phyloP scores from a whole-genome alignment of 2,797 vertebrate species.

The Hypotaenidia okinawae region DNA sequence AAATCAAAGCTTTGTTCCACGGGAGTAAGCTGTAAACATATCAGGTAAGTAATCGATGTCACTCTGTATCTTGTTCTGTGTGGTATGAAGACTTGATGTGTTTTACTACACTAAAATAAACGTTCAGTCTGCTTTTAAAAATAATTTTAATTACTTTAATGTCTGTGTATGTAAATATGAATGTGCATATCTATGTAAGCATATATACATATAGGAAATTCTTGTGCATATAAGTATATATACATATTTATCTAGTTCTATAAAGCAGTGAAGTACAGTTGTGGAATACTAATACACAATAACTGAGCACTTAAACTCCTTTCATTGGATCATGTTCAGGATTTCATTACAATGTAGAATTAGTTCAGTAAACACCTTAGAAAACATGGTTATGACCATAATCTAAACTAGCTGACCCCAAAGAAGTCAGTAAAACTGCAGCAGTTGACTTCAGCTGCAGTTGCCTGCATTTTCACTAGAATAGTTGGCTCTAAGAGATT shows the following conservation, averaged over 20 bases:
- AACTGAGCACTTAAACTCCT: too few relatives aligned
- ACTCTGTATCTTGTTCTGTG: neutral
- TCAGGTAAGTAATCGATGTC: neutral
- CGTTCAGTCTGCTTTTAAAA: neutral
- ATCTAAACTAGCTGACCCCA: neutral
- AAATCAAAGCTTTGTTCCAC: neutral
- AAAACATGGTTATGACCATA: neutral
- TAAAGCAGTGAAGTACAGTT: too few relatives aligned
- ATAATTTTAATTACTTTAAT: too few relatives aligned
- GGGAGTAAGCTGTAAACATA: neutral
- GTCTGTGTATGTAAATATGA: rapidly evolving
- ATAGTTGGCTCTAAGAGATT: neutral
- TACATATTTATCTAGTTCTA: too few relatives aligned
- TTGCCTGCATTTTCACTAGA: neutral
- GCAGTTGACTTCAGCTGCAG: neutral
- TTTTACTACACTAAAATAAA: neutral
- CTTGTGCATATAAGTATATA: too few relatives aligned
- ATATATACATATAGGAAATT: too few relatives aligned
- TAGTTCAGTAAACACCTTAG: neutral
- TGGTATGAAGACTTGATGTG: neutral
- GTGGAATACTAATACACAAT: too few relatives aligned
- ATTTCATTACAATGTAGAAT: neutral
- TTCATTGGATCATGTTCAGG: neutral
- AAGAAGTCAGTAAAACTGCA: neutral
- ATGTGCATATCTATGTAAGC: neutral